phyloP scores from a whole-genome alignment of 1,140 invertebrate genomes.

The Bombus consobrinus region DNA sequence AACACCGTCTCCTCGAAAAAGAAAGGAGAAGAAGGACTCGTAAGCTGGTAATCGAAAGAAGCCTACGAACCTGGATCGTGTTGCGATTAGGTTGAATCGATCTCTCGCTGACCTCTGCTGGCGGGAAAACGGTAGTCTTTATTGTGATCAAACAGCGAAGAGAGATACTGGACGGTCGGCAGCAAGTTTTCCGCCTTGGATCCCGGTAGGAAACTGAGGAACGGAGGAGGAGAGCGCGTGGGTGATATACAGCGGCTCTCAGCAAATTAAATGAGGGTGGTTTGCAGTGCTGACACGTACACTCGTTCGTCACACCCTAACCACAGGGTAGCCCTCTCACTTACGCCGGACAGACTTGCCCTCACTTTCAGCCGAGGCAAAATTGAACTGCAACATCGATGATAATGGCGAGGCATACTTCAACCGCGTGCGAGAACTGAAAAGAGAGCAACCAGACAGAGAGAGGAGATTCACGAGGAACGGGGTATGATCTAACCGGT shows the following conservation, averaged over 20 bases:
- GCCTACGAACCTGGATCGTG: no score
- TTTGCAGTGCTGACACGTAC: slow-evolving; percentile 75
- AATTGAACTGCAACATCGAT: slow-evolving; percentile 69
- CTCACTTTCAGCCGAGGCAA: slow-evolving; percentile 21
- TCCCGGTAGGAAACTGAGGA: not conserved
- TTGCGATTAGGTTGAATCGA: no score
- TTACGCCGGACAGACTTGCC: slow-evolving; percentile 30
- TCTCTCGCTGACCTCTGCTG: no score
- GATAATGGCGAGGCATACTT: slow-evolving; percentile 69
- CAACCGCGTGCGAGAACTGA: slow-evolving; percentile 31
- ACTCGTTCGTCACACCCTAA: slow-evolving; percentile 71
- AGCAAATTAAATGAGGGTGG: slow-evolving; percentile 71
- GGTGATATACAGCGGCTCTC: slow-evolving; percentile 67
- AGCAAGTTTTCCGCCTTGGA: slow-evolving; percentile 49
- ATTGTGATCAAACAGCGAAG: not conserved
- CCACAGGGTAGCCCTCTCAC: slow-evolving; percentile 53
- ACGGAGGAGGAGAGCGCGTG: slow-evolving; percentile 9
- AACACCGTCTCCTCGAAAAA: no score
- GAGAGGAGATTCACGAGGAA: not conserved
- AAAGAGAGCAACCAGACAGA: slow-evolving; percentile 46
- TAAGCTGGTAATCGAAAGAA: no score
- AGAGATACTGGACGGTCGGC: not conserved
- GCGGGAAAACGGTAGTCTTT: not conserved
- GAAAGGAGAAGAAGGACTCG: no score
- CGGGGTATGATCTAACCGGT: slow-evolving; percentile 53